A percentile compares a stretch with the other conserved stretches of the same genome.
Conservation (phyloP, 1,140 invertebrate genomes). For the Drosophila santomea region DNA sequence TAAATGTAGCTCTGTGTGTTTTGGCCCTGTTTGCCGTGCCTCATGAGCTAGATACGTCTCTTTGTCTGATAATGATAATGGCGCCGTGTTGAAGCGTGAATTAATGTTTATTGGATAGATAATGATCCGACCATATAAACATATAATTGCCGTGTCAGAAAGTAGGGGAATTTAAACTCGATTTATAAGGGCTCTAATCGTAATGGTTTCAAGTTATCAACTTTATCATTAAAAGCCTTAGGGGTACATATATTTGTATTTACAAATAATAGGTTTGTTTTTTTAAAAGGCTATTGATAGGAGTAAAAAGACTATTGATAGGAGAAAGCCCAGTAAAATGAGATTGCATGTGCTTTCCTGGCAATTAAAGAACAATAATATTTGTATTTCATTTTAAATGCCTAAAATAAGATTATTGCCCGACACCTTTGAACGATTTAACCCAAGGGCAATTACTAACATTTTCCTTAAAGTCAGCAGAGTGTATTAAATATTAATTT, state of each 20-base stretch:
- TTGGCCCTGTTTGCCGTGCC: constrained; percentile 20
- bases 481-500: constrained; percentile 18
- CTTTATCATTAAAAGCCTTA: too few species aligned
- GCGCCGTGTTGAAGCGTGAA: constrained; percentile 28
- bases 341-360: too few species aligned
- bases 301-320: too few species aligned
- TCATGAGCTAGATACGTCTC: constrained; percentile 23
- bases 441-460: not conserved
- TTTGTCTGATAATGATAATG: constrained; percentile 35
- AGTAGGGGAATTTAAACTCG: too few species aligned
- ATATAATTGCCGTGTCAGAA: not conserved
- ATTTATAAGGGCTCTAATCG: not conserved
- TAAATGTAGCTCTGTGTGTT: constrained; percentile 11
- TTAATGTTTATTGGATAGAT: constrained; percentile 43
- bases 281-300: too few species aligned
- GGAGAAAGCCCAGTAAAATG: too few species aligned
- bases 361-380: not conserved
- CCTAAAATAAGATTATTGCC: not conserved
- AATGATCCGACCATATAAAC: constrained; percentile 21
- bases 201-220: too few species aligned
- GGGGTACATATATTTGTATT: too few species aligned
- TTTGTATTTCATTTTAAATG: not conserved
- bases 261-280: too few species aligned
- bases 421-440: constrained; percentile 16
- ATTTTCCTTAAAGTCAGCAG: not conserved